Conservation (phyloP, 2,888 invertebrate species). For the Drosophila borborema region DNA sequence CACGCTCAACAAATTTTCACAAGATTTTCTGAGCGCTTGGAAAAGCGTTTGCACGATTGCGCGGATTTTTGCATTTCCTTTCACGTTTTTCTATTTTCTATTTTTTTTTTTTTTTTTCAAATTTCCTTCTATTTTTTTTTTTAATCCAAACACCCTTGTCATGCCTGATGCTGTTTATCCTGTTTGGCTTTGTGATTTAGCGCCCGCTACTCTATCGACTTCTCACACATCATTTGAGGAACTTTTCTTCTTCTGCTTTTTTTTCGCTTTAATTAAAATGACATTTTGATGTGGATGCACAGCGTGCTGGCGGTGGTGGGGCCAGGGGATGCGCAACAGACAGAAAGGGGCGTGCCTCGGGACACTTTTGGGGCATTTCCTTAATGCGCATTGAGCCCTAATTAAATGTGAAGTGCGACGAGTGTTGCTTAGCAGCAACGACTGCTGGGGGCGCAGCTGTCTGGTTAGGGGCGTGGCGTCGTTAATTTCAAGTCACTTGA, state of each 20-base stretch:
- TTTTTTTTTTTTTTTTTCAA: background rate
- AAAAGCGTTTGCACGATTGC: slow-evolving; percentile 58
- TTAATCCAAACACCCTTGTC: slow-evolving; percentile 58
- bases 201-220: slow-evolving; percentile 74
- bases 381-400: slow-evolving; percentile 75
- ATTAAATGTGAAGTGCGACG: slow-evolving; percentile 68
- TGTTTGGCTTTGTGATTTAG: slow-evolving; percentile 78
- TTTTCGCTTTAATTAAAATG: slow-evolving; percentile 71
- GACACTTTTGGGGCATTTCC: slow-evolving; percentile 63
- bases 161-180: slow-evolving; percentile 41
- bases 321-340: background rate
- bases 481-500: slow-evolving; percentile 54
- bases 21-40: slow-evolving; percentile 63
- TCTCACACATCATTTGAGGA: slow-evolving; percentile 76
- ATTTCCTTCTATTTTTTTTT: background rate
- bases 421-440: slow-evolving; percentile 51
- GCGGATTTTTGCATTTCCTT: slow-evolving; percentile 55
- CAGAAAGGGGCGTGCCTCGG: slow-evolving; percentile 46
- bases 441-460: background rate
- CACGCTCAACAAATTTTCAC: slow-evolving; percentile 80
- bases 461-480: slow-evolving; percentile 46
- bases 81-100: background rate
- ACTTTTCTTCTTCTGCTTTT: slow-evolving; percentile 50
- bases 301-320: background rate
- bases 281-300: slow-evolving; percentile 61